These are phyloP conservation scores for Pelmatolapia mariae DNA, from an alignment of 2,113 vertebrate species.

Conservation along the genomic window DNA sequence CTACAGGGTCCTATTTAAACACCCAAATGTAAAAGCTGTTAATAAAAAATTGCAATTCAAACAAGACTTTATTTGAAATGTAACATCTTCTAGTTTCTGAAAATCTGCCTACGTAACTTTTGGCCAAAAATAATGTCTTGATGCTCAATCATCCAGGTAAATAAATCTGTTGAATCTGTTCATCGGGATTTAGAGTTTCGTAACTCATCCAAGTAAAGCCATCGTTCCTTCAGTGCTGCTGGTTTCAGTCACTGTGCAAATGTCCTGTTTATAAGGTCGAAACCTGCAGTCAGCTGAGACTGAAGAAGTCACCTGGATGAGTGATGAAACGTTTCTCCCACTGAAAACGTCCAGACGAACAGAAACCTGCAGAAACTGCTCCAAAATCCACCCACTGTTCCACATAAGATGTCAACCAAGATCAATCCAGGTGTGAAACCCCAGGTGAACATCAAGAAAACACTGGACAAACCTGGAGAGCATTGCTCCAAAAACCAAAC, in stretches of 20 bases:
- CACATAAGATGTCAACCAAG: background rate
- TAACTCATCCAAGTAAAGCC: background rate
- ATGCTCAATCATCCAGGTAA: background rate
- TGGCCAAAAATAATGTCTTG: accelerated
- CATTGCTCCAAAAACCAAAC: background rate
- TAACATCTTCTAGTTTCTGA: background rate
- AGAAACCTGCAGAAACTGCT: background rate
- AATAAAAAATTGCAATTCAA: background rate
- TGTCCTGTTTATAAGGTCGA: background rate
- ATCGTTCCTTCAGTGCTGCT: background rate
- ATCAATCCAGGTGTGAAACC: background rate
- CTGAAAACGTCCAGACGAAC: background rate
- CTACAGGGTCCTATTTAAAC: background rate
- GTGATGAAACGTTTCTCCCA: background rate
- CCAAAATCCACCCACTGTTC: accelerated
- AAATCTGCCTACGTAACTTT: accelerated
- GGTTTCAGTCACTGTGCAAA: background rate
- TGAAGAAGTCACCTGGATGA: background rate
- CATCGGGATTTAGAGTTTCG: background rate
- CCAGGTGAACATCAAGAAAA: background rate
- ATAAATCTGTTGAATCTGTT: background rate
- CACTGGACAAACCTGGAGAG: background rate
- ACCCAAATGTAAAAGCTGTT: accelerated
- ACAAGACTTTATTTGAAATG: background rate
- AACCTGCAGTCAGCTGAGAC: background rate